A percentile compares a stretch with the other conserved stretches of the same genome.
These are phyloP conservation scores for Oryzias celebensis DNA, from an alignment of 2,113 vertebrate genomes.

Conservation along the genomic window DNA sequence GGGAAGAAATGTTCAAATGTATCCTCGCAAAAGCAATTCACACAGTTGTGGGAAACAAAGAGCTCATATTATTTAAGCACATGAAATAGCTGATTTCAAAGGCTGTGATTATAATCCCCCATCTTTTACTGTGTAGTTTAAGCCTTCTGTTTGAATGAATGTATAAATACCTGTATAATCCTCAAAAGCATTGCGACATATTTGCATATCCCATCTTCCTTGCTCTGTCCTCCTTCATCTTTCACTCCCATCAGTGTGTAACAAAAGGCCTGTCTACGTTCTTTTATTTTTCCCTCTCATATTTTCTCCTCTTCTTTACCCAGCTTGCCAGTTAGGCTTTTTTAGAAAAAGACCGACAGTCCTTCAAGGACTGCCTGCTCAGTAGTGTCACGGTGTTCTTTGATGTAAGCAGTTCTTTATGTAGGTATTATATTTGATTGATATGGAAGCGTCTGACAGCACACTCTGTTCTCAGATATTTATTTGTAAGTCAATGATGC, in stretches of 20 bases:
- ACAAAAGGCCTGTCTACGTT: constrained; percentile 11
- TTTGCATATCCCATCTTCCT: constrained; percentile 16
- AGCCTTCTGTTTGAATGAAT: not conserved
- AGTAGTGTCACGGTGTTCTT: constrained; percentile 35
- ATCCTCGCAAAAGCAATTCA: not conserved
- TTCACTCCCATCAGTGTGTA: constrained; percentile 2
- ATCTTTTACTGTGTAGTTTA: not conserved
- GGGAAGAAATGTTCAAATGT: not conserved
- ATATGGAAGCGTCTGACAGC: constrained; percentile 53
- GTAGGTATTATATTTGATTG: constrained; percentile 60
- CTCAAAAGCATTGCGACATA: not conserved
- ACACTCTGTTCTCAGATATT: constrained; percentile 59
- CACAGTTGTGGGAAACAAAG: not conserved
- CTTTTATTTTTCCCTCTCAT: constrained; percentile 5
- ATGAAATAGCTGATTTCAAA: not conserved
- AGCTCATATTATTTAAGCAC: not conserved
- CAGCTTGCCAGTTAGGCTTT: constrained; percentile 26
- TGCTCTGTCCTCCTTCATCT: not conserved
- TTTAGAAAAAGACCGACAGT: constrained; percentile 26
- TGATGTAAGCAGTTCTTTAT: constrained; percentile 61
- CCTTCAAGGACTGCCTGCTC: constrained; percentile 34
- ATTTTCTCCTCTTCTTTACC: constrained; percentile 13
- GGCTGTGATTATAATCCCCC: not conserved
- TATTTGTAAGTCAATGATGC: constrained; percentile 58
- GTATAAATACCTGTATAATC: not conserved